A percentile compares a stretch with the other conserved stretches of the same genome.
Conservation (phyloP, 2,888 invertebrate species). For the Mesorhabditis sp. region DNA sequence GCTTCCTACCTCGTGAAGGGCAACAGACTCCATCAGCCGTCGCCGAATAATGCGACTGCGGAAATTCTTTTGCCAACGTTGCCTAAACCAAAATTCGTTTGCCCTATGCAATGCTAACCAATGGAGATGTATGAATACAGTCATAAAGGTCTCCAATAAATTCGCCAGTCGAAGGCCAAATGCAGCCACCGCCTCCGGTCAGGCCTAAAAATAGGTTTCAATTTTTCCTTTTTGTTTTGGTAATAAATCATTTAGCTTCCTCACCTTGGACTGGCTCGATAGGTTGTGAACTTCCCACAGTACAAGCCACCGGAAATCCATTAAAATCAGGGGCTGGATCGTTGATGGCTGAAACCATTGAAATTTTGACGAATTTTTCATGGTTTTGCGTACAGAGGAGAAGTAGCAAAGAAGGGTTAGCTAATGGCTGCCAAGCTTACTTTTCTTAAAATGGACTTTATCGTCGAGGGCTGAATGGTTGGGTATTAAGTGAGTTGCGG, state of each 20-base stretch:
- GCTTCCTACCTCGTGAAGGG: constrained; percentile 26
- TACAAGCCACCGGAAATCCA: constrained; percentile 42
- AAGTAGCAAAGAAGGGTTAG: neutral
- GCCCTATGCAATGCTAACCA: constrained; percentile 27
- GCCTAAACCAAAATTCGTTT: constrained; percentile 19
- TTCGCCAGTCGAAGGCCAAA: constrained; percentile 43
- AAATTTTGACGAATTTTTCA: neutral
- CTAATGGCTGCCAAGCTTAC: neutral
- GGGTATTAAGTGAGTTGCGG: neutral
- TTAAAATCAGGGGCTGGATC: constrained; percentile 36
- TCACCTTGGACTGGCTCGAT: constrained; percentile 39
- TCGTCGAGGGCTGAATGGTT: neutral
- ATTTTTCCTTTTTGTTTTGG: neutral
- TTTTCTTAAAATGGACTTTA: neutral
- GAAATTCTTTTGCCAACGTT: constrained; percentile 34
- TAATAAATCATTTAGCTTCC: constrained; percentile 22
- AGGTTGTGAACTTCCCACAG: constrained; percentile 35
- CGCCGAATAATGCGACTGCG: constrained; percentile 36
- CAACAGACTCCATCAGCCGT: constrained; percentile 43
- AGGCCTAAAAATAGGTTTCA: neutral
- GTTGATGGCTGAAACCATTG: constrained; percentile 24
- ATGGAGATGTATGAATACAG: constrained; percentile 42
- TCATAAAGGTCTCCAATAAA: constrained; percentile 46
- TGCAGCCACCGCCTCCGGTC: constrained; percentile 28
- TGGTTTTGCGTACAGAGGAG: neutral